Evolutionary conservation across 1,140 invertebrate genomes (phyloP).

Genomic region (Drosophila tropicalis): DNA sequence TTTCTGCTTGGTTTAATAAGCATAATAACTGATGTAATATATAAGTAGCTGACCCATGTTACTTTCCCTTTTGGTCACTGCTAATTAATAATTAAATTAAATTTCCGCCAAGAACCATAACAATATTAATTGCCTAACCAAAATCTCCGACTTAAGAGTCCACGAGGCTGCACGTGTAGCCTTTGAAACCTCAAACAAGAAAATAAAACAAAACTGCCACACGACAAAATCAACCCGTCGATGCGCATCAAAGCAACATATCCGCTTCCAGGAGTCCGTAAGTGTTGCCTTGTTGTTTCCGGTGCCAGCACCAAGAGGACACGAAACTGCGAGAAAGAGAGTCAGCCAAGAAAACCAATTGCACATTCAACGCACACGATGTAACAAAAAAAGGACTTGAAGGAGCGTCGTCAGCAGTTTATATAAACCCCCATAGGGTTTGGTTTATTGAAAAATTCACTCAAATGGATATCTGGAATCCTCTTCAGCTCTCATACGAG

Average conservation of each 20-base stretch:
- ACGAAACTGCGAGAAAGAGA: neutral
- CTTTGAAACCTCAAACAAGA: neutral
- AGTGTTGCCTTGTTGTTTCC: conserved; percentile 73
- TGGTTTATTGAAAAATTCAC: too few species aligned
- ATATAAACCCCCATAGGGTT: too few species aligned
- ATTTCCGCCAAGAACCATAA: conserved; percentile 55
- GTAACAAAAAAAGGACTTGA: neutral
- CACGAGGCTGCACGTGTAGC: conserved; percentile 27
- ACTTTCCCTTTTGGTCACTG: conserved; percentile 7
- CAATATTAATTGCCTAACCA: conserved; percentile 70
- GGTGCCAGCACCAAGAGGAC: conserved; percentile 30
- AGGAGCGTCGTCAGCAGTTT: neutral
- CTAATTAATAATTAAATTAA: conserved; percentile 80
- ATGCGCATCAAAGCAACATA: conserved; percentile 50
- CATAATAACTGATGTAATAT: conserved; percentile 56
- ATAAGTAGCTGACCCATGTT: conserved; percentile 36
- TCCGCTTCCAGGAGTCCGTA: conserved; percentile 37
- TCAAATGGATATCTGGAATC: too few species aligned
- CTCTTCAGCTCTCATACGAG: too few species aligned
- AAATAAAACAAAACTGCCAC: neutral
- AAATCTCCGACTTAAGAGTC: conserved; percentile 54
- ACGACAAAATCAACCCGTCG: conserved; percentile 18
- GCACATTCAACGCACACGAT: conserved; percentile 33
- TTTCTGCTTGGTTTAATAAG: conserved; percentile 69
- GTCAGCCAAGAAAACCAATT: conserved; percentile 52